phyloP scores from a whole-genome alignment of 92 coral and sea anemone genomes.

The Muricea muricata region DNA sequence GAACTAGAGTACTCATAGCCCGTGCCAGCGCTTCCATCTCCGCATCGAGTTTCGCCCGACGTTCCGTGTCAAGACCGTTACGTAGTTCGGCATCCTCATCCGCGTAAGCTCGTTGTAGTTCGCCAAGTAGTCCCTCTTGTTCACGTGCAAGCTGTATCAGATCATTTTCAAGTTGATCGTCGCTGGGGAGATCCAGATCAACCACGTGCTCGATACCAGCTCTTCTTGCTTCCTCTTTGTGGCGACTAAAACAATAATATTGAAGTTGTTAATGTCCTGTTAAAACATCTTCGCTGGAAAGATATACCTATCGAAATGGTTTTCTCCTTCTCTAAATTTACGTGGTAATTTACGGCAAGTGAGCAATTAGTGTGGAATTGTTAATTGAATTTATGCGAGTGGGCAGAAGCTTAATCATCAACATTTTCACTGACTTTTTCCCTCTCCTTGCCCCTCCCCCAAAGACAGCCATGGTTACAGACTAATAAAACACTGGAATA shows the following conservation, averaged over 20 bases:
- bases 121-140: slow-evolving; percentile 90
- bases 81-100: slow-evolving; percentile 88
- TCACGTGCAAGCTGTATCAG: slow-evolving; percentile 85
- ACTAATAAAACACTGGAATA: no score
- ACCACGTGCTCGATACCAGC: slow-evolving; percentile 96
- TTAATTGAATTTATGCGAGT: no score
- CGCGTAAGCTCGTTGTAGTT: slow-evolving; percentile 88
- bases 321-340: no score
- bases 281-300: no score
- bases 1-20: slow-evolving; percentile 80
- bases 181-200: slow-evolving; percentile 94
- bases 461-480: no score
- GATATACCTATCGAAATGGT: no score
- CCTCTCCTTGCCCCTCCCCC: no score
- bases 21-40: slow-evolving; percentile 94
- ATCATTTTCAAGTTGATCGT: slow-evolving; percentile 85
- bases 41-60: slow-evolving; percentile 82
- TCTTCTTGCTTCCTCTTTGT: slow-evolving; percentile 90
- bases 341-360: no score
- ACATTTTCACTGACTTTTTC: no score
- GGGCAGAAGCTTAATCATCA: no score
- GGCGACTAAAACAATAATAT: slow-evolving; percentile 70
- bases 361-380: no score
- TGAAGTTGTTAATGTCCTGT: no score
- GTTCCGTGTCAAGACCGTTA: slow-evolving; percentile 81